Percentiles rank a stretch among this genome's conserved stretches.
Evolutionary conservation across 2,797 vertebrate species (phyloP).

Genomic region (Notolabrus celidotus): DNA sequence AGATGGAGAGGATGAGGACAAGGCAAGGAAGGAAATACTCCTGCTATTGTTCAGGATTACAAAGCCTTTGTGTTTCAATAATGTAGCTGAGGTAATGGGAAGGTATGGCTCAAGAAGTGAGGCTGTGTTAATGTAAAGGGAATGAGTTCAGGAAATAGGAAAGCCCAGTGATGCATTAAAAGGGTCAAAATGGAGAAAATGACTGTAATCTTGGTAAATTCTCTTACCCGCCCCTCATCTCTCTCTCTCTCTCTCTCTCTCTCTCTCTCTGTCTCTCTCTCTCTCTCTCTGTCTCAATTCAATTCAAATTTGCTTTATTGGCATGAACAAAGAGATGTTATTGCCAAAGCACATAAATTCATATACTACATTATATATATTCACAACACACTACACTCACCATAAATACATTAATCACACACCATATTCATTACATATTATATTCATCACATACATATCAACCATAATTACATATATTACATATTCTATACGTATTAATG

Average conservation of each 20-base stretch:
- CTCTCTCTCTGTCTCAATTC: no score
- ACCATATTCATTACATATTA: no score
- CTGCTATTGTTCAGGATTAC: constrained; percentile 56
- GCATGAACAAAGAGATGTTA: no score
- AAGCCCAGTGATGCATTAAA: constrained; percentile 16
- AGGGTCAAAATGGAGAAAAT: constrained; percentile 16
- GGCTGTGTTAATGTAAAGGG: constrained; percentile 24
- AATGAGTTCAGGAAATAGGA: constrained; percentile 33
- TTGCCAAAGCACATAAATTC: no score
- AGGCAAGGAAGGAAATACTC: constrained; percentile 73
- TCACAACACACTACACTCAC: no score
- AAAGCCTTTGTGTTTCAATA: constrained; percentile 56
- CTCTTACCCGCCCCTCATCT: background rate
- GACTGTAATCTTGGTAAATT: background rate
- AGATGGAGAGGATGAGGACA: constrained; percentile 64
- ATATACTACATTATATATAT: no score
- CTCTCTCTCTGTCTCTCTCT: background rate
- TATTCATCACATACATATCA: no score
- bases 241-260: background rate
- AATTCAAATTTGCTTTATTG: no score
- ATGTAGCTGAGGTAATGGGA: constrained; percentile 67
- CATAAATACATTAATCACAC: no score
- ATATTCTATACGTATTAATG: no score
- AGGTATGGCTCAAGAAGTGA: constrained; percentile 23
- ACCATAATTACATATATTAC: no score